These are phyloP conservation scores for Griposia aprilina DNA, from an alignment of 2,888 invertebrate species.

Conservation along the genomic window DNA sequence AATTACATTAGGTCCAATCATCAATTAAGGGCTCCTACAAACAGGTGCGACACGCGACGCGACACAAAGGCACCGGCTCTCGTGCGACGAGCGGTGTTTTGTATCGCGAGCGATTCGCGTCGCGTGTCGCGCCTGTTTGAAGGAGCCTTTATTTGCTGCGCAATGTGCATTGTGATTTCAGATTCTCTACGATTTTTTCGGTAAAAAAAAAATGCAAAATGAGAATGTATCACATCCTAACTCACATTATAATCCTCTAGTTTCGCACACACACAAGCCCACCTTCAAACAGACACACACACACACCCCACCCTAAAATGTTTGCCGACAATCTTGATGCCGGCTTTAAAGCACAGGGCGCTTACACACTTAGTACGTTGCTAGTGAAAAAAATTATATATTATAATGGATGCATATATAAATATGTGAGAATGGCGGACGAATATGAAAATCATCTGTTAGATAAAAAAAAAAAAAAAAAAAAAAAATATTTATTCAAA, in stretches of 20 bases:
- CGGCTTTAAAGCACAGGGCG: conserved; percentile 2
- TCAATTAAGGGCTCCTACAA: too few species aligned
- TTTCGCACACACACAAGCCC: background rate
- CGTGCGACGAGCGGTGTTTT: too few species aligned
- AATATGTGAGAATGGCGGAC: conserved; percentile 8
- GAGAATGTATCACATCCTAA: background rate
- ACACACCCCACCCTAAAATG: conserved; percentile 9
- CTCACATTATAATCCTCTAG: conserved; percentile 8
- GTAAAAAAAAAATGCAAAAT: background rate
- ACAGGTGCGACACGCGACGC: too few species aligned
- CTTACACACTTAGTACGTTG: conserved; percentile 6
- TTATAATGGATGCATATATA: conserved; percentile 38
- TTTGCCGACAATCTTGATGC: conserved; percentile 32
- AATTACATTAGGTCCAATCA: too few species aligned
- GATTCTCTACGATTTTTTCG: background rate
- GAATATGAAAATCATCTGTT: conserved; percentile 36
- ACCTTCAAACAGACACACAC: background rate
- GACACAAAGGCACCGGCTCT: too few species aligned
- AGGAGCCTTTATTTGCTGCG: too few species aligned
- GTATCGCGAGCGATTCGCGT: too few species aligned
- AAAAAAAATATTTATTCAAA: too few species aligned
- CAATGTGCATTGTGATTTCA: too few species aligned
- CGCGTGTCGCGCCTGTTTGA: too few species aligned
- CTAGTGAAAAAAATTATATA: conserved; percentile 16
- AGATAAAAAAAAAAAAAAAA: too few species aligned